A percentile compares a stretch with the other conserved stretches of the same genome.
phyloP scores from a whole-genome alignment of 2,888 invertebrate genomes.

The Spodoptera littoralis region DNA sequence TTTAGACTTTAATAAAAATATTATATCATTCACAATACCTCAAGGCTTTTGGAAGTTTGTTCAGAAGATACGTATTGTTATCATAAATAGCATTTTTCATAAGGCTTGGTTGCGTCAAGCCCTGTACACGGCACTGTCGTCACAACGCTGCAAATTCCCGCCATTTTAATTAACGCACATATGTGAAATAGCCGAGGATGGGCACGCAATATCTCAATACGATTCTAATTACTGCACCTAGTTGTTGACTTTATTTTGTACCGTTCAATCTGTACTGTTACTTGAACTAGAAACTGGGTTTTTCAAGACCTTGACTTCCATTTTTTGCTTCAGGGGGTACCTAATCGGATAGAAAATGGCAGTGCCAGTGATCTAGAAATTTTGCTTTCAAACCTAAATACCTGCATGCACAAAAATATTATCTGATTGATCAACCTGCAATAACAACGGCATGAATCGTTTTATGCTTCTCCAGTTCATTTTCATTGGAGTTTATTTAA shows the following conservation, averaged over 20 bases:
- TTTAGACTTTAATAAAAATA: no score
- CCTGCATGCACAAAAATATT: no score
- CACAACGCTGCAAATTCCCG: constrained; percentile 18
- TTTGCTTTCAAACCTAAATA: no score
- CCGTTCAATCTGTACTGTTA: constrained; percentile 13
- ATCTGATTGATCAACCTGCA: no score
- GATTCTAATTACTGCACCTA: constrained; percentile 26
- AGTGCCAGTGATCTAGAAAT: no score
- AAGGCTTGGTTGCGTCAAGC: neutral
- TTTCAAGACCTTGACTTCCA: constrained; percentile 1
- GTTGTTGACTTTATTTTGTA: constrained; percentile 12
- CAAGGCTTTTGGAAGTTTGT: no score
- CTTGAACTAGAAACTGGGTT: neutral
- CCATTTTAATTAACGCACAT: constrained; percentile 32
- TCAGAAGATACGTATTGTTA: no score
- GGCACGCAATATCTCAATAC: constrained; percentile 12
- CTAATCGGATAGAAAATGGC: no score
- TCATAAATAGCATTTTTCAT: neutral
- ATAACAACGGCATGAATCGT: no score
- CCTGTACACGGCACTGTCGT: neutral
- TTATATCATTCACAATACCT: no score
- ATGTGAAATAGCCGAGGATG: constrained; percentile 31
- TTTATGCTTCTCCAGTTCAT: no score
- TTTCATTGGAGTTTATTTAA: no score
- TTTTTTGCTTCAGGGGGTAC: neutral